Conservation (phyloP, 2,888 invertebrate genomes). For the Eupeodes latifasciatus region DNA sequence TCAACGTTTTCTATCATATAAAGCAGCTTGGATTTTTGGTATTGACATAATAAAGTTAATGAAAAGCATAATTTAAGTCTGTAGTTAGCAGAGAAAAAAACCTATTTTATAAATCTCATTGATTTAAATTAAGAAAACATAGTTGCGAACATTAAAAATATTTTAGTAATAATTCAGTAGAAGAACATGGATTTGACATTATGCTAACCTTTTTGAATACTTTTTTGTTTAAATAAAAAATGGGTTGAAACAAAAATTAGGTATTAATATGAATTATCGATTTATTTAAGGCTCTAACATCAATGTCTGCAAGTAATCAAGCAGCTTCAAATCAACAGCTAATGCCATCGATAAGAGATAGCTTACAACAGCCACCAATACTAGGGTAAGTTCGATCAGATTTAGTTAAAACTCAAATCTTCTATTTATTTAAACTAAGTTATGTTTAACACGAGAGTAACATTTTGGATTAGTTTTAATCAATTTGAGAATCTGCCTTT, state of each 20-base stretch:
- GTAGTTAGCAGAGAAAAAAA: too few species aligned
- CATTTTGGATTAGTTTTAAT: too few species aligned
- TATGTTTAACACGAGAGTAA: too few species aligned
- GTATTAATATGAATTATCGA: not conserved
- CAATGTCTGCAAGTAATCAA: constrained; percentile 88
- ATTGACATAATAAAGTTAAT: too few species aligned
- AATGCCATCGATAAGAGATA: constrained; percentile 88
- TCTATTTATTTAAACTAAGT: too few species aligned
- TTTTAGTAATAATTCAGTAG: not conserved
- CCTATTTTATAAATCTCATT: too few species aligned
- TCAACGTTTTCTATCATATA: too few species aligned
- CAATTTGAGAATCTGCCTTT: too few species aligned
- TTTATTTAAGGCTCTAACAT: constrained; percentile 82
- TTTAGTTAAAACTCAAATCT: not conserved
- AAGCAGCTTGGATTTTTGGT: too few species aligned
- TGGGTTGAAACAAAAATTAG: not conserved
- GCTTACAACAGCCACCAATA: constrained; percentile 86
- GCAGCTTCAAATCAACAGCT: constrained; percentile 86
- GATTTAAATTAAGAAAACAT: too few species aligned
- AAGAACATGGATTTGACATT: constrained; percentile 56
- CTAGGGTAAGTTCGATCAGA: constrained; percentile 84
- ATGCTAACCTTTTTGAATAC: not conserved
- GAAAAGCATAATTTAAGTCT: too few species aligned
- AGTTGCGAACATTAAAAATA: too few species aligned
- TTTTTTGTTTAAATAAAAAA: not conserved